These are phyloP conservation scores for Scaptomyza cyrtandrae DNA, from an alignment of 2,888 invertebrate species.

Conservation along the genomic window DNA sequence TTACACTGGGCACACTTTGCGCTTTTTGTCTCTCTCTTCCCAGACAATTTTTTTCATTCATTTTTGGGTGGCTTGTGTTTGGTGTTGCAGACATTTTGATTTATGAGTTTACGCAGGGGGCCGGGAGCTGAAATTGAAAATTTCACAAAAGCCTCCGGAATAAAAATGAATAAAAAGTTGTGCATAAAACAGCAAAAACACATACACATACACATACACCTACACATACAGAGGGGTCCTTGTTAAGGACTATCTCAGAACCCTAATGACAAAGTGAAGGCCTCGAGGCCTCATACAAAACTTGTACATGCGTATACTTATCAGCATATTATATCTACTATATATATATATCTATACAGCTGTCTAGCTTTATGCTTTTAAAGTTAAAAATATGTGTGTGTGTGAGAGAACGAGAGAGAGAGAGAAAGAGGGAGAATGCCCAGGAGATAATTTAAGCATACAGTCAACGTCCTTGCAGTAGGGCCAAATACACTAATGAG, in stretches of 20 bases:
- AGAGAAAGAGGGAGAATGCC: conserved; percentile 16
- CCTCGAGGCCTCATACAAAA: conserved; percentile 58
- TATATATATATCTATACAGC: conserved; percentile 9
- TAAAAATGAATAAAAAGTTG: conserved; percentile 25
- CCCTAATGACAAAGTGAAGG: conserved; percentile 65
- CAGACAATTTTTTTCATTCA: neutral
- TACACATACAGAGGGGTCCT: conserved; percentile 3
- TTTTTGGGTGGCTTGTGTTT: conserved; percentile 59
- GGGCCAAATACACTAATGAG: conserved; percentile 55
- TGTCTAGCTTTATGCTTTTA: conserved; percentile 37
- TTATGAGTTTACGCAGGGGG: conserved; percentile 62
- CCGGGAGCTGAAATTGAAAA: conserved; percentile 64
- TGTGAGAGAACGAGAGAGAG: neutral
- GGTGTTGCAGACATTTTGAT: conserved; percentile 72
- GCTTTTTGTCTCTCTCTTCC: conserved; percentile 12
- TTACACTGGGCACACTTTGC: conserved; percentile 35
- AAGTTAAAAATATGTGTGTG: conserved; percentile 39
- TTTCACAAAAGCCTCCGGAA: conserved; percentile 50
- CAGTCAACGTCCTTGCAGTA: conserved; percentile 27
- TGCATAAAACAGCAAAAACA: conserved; percentile 49
- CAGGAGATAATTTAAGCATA: conserved; percentile 56
- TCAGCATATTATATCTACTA: neutral
- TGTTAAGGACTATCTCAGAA: conserved; percentile 16
- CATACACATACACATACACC: neutral
- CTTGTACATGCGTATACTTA: conserved; percentile 32